A percentile compares a stretch with the other conserved stretches of the same genome.
These are phyloP conservation scores for Sinhomidia bicolor DNA, from an alignment of 2,888 invertebrate genomes.

Conservation along the genomic window DNA sequence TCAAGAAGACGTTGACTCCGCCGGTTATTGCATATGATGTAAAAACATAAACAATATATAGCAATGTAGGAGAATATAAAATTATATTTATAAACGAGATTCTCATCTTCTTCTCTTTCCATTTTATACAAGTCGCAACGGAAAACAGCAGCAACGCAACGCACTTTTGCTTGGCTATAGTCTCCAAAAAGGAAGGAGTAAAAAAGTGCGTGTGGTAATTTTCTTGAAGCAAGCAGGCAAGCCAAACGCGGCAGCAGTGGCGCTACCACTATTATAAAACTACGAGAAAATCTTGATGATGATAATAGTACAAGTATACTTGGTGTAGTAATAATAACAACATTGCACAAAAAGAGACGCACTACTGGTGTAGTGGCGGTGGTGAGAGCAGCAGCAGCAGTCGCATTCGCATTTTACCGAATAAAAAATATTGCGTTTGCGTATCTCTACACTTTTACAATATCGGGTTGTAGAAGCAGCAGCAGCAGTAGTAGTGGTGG, in stretches of 20 bases:
- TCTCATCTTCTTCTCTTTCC: not conserved
- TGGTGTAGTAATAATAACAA: constrained; percentile 44
- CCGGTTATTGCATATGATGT: constrained; percentile 58
- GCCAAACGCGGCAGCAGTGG: not conserved
- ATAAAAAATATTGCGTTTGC: constrained; percentile 63
- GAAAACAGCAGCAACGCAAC: constrained; percentile 38
- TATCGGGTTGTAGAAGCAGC: not conserved
- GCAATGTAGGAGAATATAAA: not conserved
- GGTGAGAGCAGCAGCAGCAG: constrained; percentile 49
- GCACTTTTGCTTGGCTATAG: constrained; percentile 49
- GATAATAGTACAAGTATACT: not conserved
- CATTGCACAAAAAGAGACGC: constrained; percentile 69
- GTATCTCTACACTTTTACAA: constrained; percentile 27
- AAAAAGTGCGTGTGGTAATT: constrained; percentile 44
- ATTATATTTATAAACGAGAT: not conserved
- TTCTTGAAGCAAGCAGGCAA: not conserved
- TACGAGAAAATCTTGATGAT: not conserved
- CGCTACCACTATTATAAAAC: not conserved
- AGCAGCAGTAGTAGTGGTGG: no score
- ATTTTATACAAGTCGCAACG: not conserved
- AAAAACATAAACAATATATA: not conserved
- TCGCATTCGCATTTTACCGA: constrained; percentile 56
- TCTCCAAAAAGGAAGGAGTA: constrained; percentile 49
- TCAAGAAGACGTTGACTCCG: constrained; percentile 71
- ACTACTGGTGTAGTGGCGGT: constrained; percentile 31